Percentiles rank a stretch among this genome's conserved stretches.
phyloP scores from a whole-genome alignment of 2,113 vertebrate genomes.

The Condylura cristata region DNA sequence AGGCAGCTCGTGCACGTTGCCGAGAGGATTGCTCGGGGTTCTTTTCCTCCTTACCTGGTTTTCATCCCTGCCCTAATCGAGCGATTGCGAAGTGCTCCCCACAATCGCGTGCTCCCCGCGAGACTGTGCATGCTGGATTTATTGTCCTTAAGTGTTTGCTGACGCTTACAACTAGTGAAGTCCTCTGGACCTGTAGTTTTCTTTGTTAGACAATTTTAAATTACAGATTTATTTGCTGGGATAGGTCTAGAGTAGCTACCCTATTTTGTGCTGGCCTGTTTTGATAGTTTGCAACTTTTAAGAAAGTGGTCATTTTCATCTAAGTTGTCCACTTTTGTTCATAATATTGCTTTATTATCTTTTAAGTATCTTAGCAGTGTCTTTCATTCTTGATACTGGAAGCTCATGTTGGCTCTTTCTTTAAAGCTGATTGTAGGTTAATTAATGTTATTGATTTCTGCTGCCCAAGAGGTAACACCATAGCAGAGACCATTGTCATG shows the following conservation, averaged over 20 bases:
- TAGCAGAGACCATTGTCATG: too few relatives aligned
- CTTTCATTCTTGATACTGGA: neutral
- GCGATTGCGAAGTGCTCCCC: neutral
- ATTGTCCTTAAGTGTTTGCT: neutral
- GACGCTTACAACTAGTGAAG: neutral
- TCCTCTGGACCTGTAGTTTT: neutral
- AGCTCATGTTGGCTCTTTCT: neutral
- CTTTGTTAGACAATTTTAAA: neutral
- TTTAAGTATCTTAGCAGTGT: neutral
- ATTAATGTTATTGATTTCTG: neutral
- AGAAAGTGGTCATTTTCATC: neutral
- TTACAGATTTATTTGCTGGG: neutral
- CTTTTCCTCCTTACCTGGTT: neutral
- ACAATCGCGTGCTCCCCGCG: neutral
- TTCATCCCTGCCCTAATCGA: neutral
- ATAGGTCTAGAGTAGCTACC: neutral
- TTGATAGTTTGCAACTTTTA: too few relatives aligned
- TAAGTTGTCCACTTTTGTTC: neutral
- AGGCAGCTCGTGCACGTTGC: neutral
- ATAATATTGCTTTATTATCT: neutral
- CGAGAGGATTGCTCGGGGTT: neutral
- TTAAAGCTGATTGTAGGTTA: neutral
- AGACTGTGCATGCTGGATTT: neutral
- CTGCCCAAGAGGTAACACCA: neutral
- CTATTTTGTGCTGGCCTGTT: neutral